Percentiles rank a stretch among this genome's conserved stretches.
phyloP scores from a whole-genome alignment of 1,140 invertebrate species.

The Penaeus vannamei region DNA sequence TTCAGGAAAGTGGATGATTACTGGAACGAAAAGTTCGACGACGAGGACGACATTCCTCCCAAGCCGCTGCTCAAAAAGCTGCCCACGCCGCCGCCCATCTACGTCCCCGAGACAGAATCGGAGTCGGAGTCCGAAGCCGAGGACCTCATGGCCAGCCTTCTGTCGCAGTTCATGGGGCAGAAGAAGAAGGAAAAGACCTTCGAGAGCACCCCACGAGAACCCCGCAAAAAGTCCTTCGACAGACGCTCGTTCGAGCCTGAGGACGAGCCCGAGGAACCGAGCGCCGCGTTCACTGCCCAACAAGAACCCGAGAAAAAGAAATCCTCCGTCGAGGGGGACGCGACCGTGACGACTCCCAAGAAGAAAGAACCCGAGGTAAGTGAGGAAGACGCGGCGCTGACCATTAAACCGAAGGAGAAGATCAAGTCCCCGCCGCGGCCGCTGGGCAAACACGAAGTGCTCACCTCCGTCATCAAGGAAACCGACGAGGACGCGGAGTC shows the following conservation, averaged over 20 bases:
- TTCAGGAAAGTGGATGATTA: neutral
- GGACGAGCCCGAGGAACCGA: slow-evolving; percentile 41
- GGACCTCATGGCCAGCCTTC: slow-evolving; percentile 32
- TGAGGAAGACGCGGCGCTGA: slow-evolving; percentile 51
- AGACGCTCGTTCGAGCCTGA: neutral
- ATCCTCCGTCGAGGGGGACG: slow-evolving; percentile 53
- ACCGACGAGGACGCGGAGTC: slow-evolving; percentile 57
- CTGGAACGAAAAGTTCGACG: slow-evolving; percentile 6
- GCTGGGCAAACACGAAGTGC: slow-evolving; percentile 52
- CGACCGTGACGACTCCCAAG: slow-evolving; percentile 68
- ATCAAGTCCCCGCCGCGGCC: slow-evolving; percentile 50
- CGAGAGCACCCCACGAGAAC: too few relatives aligned
- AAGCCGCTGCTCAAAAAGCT: neutral
- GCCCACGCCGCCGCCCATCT: neutral
- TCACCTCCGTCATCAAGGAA: slow-evolving; percentile 60
- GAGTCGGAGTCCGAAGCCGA: slow-evolving; percentile 31
- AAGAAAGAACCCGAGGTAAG: slow-evolving; percentile 71
- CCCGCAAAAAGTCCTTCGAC: too few relatives aligned
- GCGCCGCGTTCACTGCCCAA: slow-evolving; percentile 52
- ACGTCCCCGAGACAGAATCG: neutral
- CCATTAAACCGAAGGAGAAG: slow-evolving; percentile 62
- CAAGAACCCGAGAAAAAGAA: slow-evolving; percentile 57
- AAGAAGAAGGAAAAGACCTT: slow-evolving; percentile 18
- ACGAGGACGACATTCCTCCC: neutral
- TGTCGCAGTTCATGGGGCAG: slow-evolving; percentile 35